phyloP scores from a whole-genome alignment of 2,113 vertebrate species.

The Sitta europaea region DNA sequence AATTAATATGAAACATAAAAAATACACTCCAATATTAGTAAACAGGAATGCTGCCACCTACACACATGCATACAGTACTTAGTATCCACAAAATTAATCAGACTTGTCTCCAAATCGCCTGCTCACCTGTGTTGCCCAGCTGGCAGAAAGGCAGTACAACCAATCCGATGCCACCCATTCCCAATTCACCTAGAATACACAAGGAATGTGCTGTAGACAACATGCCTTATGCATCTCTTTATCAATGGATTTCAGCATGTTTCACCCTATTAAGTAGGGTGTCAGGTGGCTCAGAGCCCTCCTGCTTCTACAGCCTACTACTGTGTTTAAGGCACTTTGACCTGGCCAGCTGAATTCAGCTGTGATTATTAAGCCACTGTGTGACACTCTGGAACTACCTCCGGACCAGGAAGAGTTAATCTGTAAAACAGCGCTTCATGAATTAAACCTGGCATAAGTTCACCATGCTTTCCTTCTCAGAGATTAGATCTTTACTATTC shows the following conservation, averaged over 20 bases:
- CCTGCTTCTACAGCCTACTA: neutral
- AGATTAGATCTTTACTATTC: neutral
- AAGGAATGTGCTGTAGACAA: neutral
- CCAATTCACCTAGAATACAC: too few species aligned
- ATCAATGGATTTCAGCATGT: fast-evolving
- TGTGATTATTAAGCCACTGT: neutral
- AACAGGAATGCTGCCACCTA: neutral
- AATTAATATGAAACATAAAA: neutral
- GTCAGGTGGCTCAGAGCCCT: neutral
- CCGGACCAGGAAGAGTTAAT: neutral
- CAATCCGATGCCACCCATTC: neutral
- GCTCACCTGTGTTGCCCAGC: neutral
- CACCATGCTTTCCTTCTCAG: neutral
- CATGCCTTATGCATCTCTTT: neutral
- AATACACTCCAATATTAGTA: neutral
- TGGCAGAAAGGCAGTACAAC: neutral
- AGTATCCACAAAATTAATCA: neutral
- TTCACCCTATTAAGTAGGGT: neutral
- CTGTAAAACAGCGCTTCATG: neutral
- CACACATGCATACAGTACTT: neutral
- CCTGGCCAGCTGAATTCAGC: neutral
- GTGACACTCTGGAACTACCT: neutral
- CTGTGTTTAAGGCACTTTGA: neutral
- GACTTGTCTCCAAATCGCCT: neutral
- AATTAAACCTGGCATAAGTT: neutral